Evolutionary conservation across 2,113 vertebrate genomes (phyloP), one percentile per base, ranked within the genome.

Genomic region (Solea senegalensis): DNA sequence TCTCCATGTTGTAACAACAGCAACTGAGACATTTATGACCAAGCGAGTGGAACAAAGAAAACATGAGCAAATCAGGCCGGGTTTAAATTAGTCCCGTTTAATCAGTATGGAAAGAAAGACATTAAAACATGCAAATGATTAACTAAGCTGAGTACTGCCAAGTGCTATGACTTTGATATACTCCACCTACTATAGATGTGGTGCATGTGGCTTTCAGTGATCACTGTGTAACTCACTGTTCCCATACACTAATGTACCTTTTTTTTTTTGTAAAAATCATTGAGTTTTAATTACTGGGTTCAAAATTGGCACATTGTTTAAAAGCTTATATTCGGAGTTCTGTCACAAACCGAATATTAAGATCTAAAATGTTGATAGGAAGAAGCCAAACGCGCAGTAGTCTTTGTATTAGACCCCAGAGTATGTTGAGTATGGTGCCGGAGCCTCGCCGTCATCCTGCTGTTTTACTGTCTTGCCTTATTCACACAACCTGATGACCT

Each of bases 401-500:
- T 34, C 2, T 12, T 0, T 13, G 28, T 21, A 3, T 48, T 65
- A 2, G 9, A 54, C 34, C 50, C 45, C 45, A 46, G 44, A 11
- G 9, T 10, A 44, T 44, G 43, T 10, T 44, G 43, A 10, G 9
- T 46, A 12, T 12, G 1, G 21, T 21, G 21, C 1, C 21, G 21
- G 21, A 52, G 16, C 3, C 1, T 7, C 0, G 9, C 21, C 52
- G 54, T 45, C 43, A 63, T 55, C 2, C 34, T n/a, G 48, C 44
- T 34, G 1, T 51, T 28, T 63, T 56, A 34, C 44, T 45, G 52
- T 56, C 51, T 21, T 3, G 15, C 53, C 39, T 26, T 56, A 46
- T 66, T 78, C 64, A 44, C 62, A 65, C 61, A 72, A 43, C 73
- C 50, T n/a, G 15, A 26, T 81, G 77, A 79, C 70, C 53, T 83